A percentile compares a stretch with the other conserved stretches of the same genome.
Evolutionary conservation across 1,140 invertebrate species (phyloP).

Genomic region (Scylla paramamosain): DNA sequence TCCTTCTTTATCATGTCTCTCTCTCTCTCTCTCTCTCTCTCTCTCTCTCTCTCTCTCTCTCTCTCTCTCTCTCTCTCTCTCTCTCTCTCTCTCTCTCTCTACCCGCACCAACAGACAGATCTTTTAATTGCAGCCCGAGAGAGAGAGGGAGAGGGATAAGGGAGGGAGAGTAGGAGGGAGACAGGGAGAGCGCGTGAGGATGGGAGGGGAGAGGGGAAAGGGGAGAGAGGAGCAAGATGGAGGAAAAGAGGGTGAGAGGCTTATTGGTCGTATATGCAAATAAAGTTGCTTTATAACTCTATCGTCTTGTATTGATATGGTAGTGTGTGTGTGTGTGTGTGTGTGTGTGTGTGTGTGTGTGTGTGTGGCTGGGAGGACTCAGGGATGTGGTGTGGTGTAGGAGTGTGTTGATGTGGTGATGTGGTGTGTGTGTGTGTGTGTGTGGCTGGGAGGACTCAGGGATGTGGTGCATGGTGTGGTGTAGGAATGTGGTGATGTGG

Average conservation of each 20-base stretch:
- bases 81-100: background rate
- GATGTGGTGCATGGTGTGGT: too few species aligned
- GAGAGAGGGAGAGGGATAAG: background rate
- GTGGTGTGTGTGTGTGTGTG: too few species aligned
- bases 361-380: background rate
- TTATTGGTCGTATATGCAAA: conserved; percentile 39
- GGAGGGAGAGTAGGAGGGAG: background rate
- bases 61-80: conserved; percentile 40
- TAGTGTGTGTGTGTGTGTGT: too few species aligned
- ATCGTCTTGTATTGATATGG: background rate
- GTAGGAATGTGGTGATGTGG: too few species aligned
- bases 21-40: conserved; percentile 2
- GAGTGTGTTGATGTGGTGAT: too few species aligned
- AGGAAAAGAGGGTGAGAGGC: background rate
- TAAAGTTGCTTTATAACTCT: conserved; percentile 30
- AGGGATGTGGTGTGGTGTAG: background rate
- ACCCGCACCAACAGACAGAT: background rate
- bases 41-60: conserved; percentile 23
- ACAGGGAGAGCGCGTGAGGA: background rate
- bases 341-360: too few species aligned
- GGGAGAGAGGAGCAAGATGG: background rate
- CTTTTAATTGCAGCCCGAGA: conserved; percentile 4
- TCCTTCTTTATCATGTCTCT: background rate
- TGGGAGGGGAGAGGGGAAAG: background rate
- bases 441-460: too few species aligned